Conservation (phyloP, 92 coral and sea anemone species). For the Ricordea florida region DNA sequence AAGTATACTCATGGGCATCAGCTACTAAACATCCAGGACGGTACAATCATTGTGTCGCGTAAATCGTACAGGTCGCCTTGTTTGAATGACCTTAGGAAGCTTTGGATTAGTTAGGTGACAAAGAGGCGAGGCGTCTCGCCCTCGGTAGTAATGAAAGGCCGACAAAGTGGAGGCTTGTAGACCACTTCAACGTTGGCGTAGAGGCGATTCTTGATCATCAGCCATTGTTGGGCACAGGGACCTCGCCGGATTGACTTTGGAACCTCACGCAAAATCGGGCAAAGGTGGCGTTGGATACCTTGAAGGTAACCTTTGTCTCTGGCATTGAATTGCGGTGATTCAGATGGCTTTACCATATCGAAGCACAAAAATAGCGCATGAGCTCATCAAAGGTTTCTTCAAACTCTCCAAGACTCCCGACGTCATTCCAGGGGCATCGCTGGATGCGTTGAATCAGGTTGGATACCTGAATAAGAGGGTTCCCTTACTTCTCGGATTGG, state of each 20-base stretch:
- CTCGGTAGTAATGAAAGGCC: not conserved
- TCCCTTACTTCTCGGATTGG: not conserved
- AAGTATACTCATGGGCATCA: no score
- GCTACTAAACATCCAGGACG: no score
- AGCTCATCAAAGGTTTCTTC: no score
- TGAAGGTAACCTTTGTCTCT: not conserved
- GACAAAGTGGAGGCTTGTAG: not conserved
- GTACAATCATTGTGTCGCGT: no score
- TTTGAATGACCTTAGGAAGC: no score
- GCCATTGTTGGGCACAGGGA: not conserved
- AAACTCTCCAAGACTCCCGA: not conserved
- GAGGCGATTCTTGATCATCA: not conserved
- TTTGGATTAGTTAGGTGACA: no score
- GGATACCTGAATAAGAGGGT: not conserved
- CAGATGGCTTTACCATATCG: no score
- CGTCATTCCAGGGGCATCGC: not conserved
- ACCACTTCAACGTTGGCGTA: not conserved
- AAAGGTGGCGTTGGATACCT: not conserved
- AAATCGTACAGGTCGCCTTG: no score
- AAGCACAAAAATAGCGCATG: not conserved
- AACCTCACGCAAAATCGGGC: not conserved
- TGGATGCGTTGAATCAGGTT: not conserved
- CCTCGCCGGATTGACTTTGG: not conserved
- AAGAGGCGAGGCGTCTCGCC: no score
- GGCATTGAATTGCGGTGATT: not conserved